phyloP scores from a whole-genome alignment of 2,113 vertebrate species.

The Chlorodrepanis virens region DNA sequence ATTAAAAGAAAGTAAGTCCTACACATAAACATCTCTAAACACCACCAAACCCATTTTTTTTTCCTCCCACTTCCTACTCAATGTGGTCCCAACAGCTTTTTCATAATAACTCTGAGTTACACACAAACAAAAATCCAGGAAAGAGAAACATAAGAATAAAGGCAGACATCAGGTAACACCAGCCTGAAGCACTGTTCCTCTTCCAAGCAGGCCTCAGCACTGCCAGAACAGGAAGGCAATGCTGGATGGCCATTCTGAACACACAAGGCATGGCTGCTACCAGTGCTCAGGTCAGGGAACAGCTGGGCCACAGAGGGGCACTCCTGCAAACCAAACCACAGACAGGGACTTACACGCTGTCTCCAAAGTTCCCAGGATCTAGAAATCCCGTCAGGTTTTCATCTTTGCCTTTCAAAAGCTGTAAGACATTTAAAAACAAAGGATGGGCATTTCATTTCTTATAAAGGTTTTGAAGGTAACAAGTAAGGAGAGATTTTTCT shows the following conservation, averaged over 20 bases:
- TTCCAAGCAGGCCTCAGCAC: not conserved
- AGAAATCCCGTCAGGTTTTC: constrained; percentile 90
- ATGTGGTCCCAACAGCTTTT: not conserved
- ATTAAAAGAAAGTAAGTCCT: not conserved
- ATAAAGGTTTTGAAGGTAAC: not conserved
- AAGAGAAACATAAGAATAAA: not conserved
- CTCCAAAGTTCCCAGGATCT: constrained; percentile 90
- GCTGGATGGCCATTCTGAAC: no score
- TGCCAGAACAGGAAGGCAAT: not conserved
- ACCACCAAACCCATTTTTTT: not conserved
- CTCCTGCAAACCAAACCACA: not conserved
- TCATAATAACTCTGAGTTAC: not conserved
- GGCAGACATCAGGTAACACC: not conserved
- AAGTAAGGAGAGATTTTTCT: not conserved
- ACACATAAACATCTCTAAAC: not conserved
- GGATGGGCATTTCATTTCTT: not conserved
- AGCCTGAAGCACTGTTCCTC: not conserved
- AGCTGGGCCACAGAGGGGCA: not conserved
- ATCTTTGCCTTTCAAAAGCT: constrained; percentile 91
- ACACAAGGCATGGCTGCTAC: not conserved
- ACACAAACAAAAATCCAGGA: not conserved
- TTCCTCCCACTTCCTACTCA: not conserved
- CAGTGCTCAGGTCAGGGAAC: fast-evolving
- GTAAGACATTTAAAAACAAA: constrained; percentile 33
- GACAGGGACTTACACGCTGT: constrained; percentile 84